Conservation (phyloP, 2,113 vertebrate species). For the Anser cygnoides region DNA sequence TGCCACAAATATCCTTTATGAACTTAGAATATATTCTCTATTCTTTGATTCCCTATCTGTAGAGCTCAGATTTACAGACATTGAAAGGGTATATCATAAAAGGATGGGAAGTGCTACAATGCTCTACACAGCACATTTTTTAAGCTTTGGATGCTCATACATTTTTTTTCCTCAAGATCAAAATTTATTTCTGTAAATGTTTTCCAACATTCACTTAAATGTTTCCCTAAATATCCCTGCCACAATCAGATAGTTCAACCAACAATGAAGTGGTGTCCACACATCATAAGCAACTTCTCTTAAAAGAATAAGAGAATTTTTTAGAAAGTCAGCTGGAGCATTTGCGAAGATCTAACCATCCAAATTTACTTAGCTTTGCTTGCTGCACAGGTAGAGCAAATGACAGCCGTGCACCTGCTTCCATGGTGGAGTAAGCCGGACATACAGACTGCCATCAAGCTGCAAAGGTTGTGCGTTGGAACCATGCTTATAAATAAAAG, state of each 20-base stretch:
- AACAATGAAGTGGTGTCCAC: background rate
- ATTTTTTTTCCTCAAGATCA: background rate
- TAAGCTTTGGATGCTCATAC: background rate
- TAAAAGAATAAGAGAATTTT: background rate
- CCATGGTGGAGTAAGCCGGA: background rate
- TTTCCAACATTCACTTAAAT: background rate
- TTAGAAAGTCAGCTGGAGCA: background rate
- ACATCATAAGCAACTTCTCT: background rate
- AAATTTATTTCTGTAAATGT: background rate
- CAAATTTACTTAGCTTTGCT: background rate
- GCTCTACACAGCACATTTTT: background rate
- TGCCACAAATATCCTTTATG: background rate
- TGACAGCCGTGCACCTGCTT: background rate
- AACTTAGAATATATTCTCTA: background rate
- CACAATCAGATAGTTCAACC: background rate
- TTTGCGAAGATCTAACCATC: background rate
- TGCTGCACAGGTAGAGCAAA: background rate
- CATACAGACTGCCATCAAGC: background rate
- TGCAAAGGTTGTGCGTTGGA: constrained; percentile 23
- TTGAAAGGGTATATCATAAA: background rate
- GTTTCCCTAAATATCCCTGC: background rate
- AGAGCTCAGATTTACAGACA: background rate
- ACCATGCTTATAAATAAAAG: background rate
- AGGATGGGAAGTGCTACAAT: background rate
- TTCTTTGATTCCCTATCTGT: background rate